Conservation (phyloP, 2,113 vertebrate genomes). For the Actinemys pallida region DNA sequence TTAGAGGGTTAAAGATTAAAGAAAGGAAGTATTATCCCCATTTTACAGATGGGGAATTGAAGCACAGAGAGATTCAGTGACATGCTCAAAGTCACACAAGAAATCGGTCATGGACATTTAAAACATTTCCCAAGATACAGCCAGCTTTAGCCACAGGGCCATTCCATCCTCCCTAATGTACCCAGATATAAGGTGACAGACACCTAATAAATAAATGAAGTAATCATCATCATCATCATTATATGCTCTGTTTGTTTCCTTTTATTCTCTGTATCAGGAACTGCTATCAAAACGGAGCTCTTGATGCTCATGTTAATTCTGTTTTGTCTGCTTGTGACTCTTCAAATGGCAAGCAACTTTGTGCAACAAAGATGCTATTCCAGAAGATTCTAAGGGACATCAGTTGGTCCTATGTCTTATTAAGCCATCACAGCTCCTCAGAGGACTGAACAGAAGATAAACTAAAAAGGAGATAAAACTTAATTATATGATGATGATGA, state of each 20-base stretch:
- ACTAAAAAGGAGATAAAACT: neutral
- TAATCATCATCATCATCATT: neutral
- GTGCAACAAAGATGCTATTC: neutral
- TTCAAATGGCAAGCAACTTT: neutral
- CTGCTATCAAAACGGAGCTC: neutral
- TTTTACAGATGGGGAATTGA: conserved; percentile 41
- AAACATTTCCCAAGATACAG: neutral
- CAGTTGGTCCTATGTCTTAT: neutral
- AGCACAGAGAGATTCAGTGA: conserved; percentile 10
- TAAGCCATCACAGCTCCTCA: neutral
- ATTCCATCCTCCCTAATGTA: neutral
- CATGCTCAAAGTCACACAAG: neutral
- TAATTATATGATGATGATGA: neutral
- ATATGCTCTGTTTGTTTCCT: neutral
- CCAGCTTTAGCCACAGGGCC: neutral
- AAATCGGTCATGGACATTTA: neutral
- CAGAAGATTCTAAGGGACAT: neutral
- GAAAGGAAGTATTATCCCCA: conserved; percentile 18
- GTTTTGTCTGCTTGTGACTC: neutral
- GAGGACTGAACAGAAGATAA: neutral
- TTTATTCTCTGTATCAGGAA: neutral
- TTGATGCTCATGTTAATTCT: neutral
- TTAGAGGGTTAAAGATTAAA: neutral
- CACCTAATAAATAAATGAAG: conserved; percentile 8
- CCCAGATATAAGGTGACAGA: neutral